phyloP scores from a whole-genome alignment of 2,113 vertebrate species.

The Taxidea taxus region DNA sequence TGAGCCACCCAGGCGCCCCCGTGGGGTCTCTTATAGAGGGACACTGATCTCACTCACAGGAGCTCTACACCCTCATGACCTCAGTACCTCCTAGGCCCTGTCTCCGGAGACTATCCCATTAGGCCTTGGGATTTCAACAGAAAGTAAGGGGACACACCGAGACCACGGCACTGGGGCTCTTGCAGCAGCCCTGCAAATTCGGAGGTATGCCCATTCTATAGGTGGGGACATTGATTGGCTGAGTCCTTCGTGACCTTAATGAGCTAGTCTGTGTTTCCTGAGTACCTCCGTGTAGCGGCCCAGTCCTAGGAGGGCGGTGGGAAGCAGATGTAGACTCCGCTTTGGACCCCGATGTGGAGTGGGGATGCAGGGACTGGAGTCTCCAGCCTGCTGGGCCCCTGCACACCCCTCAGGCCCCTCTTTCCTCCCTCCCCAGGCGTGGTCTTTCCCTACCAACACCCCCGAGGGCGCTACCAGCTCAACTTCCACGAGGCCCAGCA shows the following conservation, averaged over 20 bases:
- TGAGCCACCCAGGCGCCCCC: no score
- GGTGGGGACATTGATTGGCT: background rate
- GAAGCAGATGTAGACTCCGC: background rate
- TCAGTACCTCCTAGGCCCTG: background rate
- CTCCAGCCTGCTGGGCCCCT: background rate
- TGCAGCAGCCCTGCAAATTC: background rate
- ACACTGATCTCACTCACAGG: background rate
- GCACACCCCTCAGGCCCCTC: background rate
- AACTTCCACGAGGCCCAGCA: slow-evolving; percentile 88
- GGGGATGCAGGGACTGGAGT: background rate
- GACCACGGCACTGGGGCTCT: background rate
- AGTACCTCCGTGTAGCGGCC: no score
- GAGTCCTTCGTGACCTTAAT: background rate
- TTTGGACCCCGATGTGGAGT: background rate
- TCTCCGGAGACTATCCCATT: background rate
- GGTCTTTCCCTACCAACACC: slow-evolving; percentile 93
- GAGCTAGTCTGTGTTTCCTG: background rate
- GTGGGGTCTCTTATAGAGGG: background rate
- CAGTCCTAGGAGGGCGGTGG: background rate
- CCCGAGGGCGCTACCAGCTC: slow-evolving; percentile 88
- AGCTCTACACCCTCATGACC: background rate
- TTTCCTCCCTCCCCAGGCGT: slow-evolving; percentile 82
- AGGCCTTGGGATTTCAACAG: background rate
- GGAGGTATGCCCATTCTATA: fast-evolving
- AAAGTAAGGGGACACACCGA: background rate